Conservation (phyloP, 2,113 vertebrate species). For the Ophiodon elongatus region DNA sequence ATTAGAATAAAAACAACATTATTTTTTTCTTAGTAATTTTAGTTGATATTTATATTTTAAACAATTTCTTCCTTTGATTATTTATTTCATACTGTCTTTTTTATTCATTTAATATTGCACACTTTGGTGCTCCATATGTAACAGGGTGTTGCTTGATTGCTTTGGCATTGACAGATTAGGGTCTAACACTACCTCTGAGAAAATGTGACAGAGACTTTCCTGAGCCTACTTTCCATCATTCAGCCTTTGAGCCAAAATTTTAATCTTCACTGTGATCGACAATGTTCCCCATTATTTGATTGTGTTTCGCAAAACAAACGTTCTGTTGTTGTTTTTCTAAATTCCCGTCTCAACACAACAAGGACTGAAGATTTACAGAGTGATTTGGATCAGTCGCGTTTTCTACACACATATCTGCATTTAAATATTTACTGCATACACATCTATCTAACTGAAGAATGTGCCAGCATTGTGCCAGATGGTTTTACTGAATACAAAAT, state of each 20-base stretch:
- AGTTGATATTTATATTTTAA: not conserved
- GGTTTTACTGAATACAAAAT: not conserved
- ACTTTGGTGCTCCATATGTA: not conserved
- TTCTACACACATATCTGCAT: not conserved
- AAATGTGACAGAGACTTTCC: conserved; percentile 19
- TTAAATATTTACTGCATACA: not conserved
- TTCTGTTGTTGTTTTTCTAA: conserved; percentile 8
- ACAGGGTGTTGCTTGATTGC: not conserved
- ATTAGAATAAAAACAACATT: not conserved
- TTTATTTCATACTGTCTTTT: not conserved
- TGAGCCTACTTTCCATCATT: conserved; percentile 2
- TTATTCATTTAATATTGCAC: not conserved
- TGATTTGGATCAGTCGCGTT: not conserved
- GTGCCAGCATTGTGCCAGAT: conserved; percentile 33
- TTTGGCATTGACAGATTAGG: not conserved
- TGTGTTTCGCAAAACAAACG: conserved; percentile 1
- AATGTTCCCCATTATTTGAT: not conserved
- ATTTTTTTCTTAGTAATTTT: not conserved
- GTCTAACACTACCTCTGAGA: conserved; percentile 37
- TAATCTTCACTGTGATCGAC: conserved; percentile 16
- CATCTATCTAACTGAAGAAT: conserved; percentile 22
- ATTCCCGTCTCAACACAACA: conserved; percentile 18
- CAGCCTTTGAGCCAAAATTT: conserved; percentile 19
- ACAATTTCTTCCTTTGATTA: not conserved
- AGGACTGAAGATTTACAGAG: not conserved